Evolutionary conservation across 1,140 invertebrate species (phyloP).

Genomic region (Bombus balteatus): DNA sequence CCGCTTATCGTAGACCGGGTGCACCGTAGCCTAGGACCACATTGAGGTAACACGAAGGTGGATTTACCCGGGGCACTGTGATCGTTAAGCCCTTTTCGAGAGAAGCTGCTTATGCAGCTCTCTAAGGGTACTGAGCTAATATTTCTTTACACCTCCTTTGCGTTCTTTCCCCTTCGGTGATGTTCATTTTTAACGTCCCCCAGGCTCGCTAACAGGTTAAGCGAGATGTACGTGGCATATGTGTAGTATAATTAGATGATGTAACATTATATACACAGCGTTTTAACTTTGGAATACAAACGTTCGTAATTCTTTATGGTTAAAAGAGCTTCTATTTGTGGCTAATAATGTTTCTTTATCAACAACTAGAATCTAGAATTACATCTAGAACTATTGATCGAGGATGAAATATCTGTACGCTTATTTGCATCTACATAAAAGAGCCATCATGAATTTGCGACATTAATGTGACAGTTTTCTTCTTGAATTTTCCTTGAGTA

Average conservation of each 20-base stretch:
- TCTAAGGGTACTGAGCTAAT: conserved; percentile 33
- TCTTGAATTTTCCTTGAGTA: background rate
- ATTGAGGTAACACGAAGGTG: conserved; percentile 65
- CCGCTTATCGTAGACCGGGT: conserved; percentile 61
- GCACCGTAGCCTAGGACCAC: conserved; percentile 30
- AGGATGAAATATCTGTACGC: too few relatives aligned
- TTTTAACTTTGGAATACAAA: too few relatives aligned
- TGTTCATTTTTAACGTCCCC: conserved; percentile 15
- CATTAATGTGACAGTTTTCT: background rate
- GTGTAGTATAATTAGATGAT: too few relatives aligned
- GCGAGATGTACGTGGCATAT: background rate
- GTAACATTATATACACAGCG: too few relatives aligned
- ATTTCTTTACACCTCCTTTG: conserved; percentile 14
- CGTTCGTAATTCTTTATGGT: too few relatives aligned
- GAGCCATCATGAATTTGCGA: background rate
- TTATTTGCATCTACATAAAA: background rate
- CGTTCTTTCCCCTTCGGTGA: background rate
- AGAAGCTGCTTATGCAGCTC: conserved; percentile 45
- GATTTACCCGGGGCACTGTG: conserved; percentile 68
- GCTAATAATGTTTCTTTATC: too few relatives aligned
- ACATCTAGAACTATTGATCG: too few relatives aligned
- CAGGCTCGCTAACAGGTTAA: background rate
- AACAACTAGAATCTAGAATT: too few relatives aligned
- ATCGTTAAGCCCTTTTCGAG: conserved; percentile 60
- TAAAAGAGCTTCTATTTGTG: too few relatives aligned